These are phyloP conservation scores for Pteromalus puparum DNA, from an alignment of 1,140 invertebrate genomes.

Conservation along the genomic window DNA sequence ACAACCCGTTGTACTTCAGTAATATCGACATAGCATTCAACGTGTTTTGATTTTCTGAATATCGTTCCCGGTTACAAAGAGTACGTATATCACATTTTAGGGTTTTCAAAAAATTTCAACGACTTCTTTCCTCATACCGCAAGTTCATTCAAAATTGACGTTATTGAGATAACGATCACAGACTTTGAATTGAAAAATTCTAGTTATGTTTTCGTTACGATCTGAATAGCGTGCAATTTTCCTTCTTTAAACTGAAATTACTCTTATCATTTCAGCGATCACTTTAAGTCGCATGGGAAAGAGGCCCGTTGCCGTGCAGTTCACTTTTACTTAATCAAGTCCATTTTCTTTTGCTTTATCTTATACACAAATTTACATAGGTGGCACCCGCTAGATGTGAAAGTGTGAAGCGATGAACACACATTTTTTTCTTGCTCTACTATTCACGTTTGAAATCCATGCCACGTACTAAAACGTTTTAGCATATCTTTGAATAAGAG, in stretches of 20 bases:
- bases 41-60: slow-evolving; percentile 43
- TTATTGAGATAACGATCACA: slow-evolving; percentile 21
- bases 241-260: not conserved
- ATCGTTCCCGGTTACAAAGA: slow-evolving; percentile 40
- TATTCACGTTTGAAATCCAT: slow-evolving; percentile 21
- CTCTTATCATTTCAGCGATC: slow-evolving; percentile 21
- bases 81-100: slow-evolving; percentile 51
- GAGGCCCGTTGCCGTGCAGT: slow-evolving; percentile 30
- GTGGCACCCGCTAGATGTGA: slow-evolving; percentile 41
- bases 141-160: slow-evolving; percentile 20
- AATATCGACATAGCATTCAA: slow-evolving; percentile 42
- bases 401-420: slow-evolving; percentile 32
- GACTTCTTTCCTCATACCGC: slow-evolving; percentile 26
- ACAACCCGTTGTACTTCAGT: slow-evolving; percentile 32
- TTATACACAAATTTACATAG: slow-evolving; percentile 66
- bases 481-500: slow-evolving; percentile 41
- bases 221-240: slow-evolving; percentile 1
- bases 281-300: slow-evolving; percentile 27
- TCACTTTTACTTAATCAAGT: slow-evolving; percentile 32
- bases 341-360: slow-evolving; percentile 37
- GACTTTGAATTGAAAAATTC: slow-evolving; percentile 2
- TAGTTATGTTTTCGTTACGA: not conserved
- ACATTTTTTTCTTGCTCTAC: slow-evolving; percentile 22
- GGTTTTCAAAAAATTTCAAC: slow-evolving; percentile 35
- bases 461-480: slow-evolving; percentile 37